Evolutionary conservation across 2,113 vertebrate genomes (phyloP).

Genomic region (Engraulis encrasicolus): DNA sequence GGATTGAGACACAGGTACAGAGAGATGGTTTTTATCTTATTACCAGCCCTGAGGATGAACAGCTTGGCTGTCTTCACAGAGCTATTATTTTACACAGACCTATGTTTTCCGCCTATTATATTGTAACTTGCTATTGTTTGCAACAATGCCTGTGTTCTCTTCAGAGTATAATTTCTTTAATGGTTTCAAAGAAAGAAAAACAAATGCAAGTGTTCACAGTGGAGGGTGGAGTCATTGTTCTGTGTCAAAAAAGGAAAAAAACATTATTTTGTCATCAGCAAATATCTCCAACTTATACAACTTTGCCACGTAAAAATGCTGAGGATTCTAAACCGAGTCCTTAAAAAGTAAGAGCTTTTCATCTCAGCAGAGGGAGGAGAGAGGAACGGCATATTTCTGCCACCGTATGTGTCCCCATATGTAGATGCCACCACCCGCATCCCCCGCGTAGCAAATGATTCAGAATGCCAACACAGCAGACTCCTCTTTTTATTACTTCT

Average conservation of each 20-base stretch:
- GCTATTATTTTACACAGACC: neutral
- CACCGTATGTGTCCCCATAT: neutral
- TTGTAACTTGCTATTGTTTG: neutral
- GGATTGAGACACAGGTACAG: too few species aligned
- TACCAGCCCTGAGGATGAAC: too few species aligned
- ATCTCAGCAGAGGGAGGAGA: too few species aligned
- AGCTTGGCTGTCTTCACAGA: neutral
- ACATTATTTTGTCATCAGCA: neutral
- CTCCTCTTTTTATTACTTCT: neutral
- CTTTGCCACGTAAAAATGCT: neutral
- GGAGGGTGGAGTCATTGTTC: neutral
- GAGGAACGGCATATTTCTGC: neutral
- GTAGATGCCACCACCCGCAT: neutral
- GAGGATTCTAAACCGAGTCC: neutral
- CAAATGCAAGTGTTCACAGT: neutral
- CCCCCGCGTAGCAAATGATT: neutral
- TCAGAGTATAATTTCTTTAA: neutral
- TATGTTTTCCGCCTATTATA: neutral
- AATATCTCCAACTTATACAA: neutral
- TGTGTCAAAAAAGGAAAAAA: neutral
- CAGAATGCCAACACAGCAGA: neutral
- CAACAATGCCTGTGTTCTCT: neutral
- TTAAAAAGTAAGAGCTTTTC: neutral
- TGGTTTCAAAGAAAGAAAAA: neutral
- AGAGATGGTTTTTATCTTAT: neutral